phyloP scores from a whole-genome alignment of 2,888 invertebrate genomes.

The Tipula unca region DNA sequence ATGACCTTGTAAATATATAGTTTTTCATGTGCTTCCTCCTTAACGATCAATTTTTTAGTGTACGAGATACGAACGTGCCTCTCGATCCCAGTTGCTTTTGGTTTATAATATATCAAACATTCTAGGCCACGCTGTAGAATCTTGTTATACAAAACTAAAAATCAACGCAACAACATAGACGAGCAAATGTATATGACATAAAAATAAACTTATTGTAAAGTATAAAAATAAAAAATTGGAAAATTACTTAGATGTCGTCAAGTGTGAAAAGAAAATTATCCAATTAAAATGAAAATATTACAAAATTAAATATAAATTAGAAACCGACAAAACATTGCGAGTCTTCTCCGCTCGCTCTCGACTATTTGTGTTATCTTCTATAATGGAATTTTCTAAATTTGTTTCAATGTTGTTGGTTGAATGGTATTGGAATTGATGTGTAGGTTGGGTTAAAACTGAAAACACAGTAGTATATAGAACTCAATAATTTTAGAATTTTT shows the following conservation, averaged over 20 bases:
- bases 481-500: not conserved
- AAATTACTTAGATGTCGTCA: not conserved
- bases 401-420: not conserved
- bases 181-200: not conserved
- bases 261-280: constrained; percentile 4
- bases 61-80: too few species aligned
- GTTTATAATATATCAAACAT: too few species aligned
- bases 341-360: not conserved
- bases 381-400: not conserved
- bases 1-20: too few species aligned
- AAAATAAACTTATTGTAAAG: not conserved
- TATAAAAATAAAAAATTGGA: not conserved
- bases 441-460: not conserved
- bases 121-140: not conserved
- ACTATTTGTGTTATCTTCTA: not conserved
- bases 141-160: not conserved
- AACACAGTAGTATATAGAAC: not conserved
- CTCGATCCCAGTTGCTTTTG: too few species aligned
- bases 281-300: constrained; percentile 14
- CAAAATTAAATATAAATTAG: constrained; percentile 8
- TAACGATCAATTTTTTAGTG: too few species aligned
- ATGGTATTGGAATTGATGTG: not conserved
- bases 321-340: not conserved
- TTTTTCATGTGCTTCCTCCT: too few species aligned
- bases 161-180: not conserved